These are phyloP conservation scores for Benitochromis conjunctus DNA, from an alignment of 2,113 vertebrate species.

Conservation along the genomic window DNA sequence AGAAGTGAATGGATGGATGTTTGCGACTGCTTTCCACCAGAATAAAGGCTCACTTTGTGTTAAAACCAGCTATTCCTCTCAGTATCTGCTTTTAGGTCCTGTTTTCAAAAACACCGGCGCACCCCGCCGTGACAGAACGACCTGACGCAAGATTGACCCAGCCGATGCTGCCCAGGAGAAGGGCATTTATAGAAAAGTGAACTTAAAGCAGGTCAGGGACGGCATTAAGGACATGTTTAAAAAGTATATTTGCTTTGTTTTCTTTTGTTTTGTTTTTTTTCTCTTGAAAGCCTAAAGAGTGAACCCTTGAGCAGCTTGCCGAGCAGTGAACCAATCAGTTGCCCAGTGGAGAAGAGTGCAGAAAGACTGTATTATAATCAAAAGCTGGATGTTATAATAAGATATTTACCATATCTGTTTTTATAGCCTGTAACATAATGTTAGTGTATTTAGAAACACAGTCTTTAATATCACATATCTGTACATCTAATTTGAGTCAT, in stretches of 20 bases:
- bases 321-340: background rate
- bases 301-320: background rate
- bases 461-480: background rate
- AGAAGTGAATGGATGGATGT: too few species aligned
- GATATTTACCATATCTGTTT: background rate
- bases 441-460: background rate
- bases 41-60: too few species aligned
- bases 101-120: too few species aligned
- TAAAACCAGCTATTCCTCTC: too few species aligned
- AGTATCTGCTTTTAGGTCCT: too few species aligned
- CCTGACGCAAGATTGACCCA: too few species aligned
- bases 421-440: background rate
- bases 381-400: background rate
- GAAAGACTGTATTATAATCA: background rate
- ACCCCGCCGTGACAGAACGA: too few species aligned
- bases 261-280: background rate
- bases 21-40: too few species aligned
- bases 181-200: too few species aligned
- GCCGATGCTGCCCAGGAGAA: too few species aligned
- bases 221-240: conserved; percentile 1
- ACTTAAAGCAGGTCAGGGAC: background rate
- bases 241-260: background rate
- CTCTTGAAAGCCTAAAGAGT: background rate
- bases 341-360: background rate
- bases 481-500: background rate